Conservation (phyloP, 2,113 vertebrate genomes). For the Spermophilus dauricus region DNA sequence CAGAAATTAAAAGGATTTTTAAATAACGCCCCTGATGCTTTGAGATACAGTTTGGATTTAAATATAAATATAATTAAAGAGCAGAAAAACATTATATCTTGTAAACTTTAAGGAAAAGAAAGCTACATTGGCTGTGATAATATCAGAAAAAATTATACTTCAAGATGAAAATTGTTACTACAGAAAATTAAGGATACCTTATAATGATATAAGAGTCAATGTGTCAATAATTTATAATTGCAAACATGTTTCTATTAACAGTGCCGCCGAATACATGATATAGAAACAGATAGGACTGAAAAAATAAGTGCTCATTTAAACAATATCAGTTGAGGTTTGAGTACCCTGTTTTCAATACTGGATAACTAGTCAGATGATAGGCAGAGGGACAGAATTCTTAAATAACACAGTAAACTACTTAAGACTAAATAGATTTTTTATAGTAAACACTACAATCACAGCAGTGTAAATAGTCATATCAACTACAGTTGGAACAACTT, state of each 20-base stretch:
- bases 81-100: background rate
- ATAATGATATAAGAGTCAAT: background rate
- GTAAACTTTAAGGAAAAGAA: background rate
- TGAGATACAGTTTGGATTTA: background rate
- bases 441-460: background rate
- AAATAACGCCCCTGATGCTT: background rate
- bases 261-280: background rate
- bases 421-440: background rate
- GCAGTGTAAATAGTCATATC: no score
- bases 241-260: background rate
- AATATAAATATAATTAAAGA: background rate
- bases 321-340: background rate
- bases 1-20: background rate
- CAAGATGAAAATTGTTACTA: background rate
- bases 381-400: background rate
- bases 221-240: background rate
- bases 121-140: background rate
- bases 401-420: background rate
- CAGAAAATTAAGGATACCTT: background rate
- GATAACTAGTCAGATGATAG: background rate
- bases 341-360: background rate
- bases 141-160: background rate
- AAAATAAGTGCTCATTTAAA: background rate
- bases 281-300: background rate
- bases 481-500: background rate